Conservation (phyloP, 1,140 invertebrate species). For the Pogonognathellus flavescens region DNA sequence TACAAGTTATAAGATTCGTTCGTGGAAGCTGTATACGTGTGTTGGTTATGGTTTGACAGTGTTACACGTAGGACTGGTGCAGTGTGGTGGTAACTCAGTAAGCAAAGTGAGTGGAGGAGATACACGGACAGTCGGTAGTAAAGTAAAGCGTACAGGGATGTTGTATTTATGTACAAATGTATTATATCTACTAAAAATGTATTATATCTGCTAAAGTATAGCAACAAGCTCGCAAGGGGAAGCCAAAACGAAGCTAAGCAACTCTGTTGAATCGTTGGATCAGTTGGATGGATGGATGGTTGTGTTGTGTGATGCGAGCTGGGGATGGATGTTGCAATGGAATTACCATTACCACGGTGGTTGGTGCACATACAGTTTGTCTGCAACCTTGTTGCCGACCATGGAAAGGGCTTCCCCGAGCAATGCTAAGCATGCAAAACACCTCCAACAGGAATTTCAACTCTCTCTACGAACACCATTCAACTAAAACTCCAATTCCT, state of each 20-base stretch:
- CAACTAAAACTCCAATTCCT: background rate
- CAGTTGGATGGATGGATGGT: conserved; percentile 18
- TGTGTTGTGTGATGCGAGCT: conserved; percentile 29
- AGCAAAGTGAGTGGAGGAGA: too few species aligned
- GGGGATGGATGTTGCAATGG: conserved; percentile 52
- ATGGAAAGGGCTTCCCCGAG: conserved; percentile 64
- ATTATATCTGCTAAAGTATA: too few species aligned
- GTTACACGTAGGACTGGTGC: too few species aligned
- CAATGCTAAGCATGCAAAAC: conserved; percentile 64
- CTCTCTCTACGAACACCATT: conserved; percentile 21
- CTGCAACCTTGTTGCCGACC: conserved; percentile 51
- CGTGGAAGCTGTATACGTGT: too few species aligned
- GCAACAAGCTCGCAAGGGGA: background rate
- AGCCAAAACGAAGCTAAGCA: background rate
- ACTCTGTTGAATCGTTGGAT: background rate
- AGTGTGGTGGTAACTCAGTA: too few species aligned
- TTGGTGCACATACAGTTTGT: conserved; percentile 34
- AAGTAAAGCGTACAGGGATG: too few species aligned
- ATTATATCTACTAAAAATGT: too few species aligned
- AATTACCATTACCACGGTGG: conserved; percentile 51
- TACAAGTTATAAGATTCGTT: too few species aligned
- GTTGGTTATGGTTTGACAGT: too few species aligned
- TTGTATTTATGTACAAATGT: too few species aligned
- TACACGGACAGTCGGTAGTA: too few species aligned
- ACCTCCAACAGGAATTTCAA: conserved; percentile 57